A percentile compares a stretch with the other conserved stretches of the same genome.
Evolutionary conservation across 1,140 invertebrate genomes (phyloP).

Genomic region (Diabrotica undecimpunctata): DNA sequence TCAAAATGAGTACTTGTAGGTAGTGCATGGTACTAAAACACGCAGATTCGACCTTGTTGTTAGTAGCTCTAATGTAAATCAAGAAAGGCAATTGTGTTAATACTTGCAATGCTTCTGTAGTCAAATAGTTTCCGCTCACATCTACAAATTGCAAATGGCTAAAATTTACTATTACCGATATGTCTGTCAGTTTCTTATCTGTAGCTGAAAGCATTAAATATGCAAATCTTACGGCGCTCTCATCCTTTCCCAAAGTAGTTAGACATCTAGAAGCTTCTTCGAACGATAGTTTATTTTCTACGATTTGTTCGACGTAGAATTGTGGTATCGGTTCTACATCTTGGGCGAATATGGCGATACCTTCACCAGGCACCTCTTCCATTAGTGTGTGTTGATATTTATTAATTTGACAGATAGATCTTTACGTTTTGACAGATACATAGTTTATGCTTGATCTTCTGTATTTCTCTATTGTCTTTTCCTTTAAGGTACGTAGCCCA

Average conservation of each 20-base stretch:
- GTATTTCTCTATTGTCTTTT: too few species aligned
- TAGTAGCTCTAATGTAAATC: conserved; percentile 52
- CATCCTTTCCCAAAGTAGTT: conserved; percentile 43
- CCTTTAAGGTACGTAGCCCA: too few species aligned
- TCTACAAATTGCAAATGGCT: conserved; percentile 54
- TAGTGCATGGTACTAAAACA: conserved; percentile 51
- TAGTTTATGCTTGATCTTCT: neutral
- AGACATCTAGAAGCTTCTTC: conserved; percentile 42
- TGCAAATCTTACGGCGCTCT: conserved; percentile 42
- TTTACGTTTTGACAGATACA: neutral
- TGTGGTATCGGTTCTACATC: conserved; percentile 10
- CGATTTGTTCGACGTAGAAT: conserved; percentile 29
- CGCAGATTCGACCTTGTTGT: conserved; percentile 49
- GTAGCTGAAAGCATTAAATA: conserved; percentile 42
- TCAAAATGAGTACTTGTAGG: conserved; percentile 52
- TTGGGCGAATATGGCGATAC: neutral
- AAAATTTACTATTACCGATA: conserved; percentile 49
- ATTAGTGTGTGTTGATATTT: neutral
- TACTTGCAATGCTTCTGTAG: conserved; percentile 48
- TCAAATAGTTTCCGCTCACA: conserved; percentile 52
- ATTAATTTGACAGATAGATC: neutral
- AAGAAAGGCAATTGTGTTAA: conserved; percentile 51
- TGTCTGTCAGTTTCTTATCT: conserved; percentile 47
- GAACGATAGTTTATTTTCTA: conserved; percentile 42
- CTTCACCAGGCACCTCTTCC: conserved; percentile 27